phyloP scores from a whole-genome alignment of 2,888 invertebrate species.

The Ceramica pisi region DNA sequence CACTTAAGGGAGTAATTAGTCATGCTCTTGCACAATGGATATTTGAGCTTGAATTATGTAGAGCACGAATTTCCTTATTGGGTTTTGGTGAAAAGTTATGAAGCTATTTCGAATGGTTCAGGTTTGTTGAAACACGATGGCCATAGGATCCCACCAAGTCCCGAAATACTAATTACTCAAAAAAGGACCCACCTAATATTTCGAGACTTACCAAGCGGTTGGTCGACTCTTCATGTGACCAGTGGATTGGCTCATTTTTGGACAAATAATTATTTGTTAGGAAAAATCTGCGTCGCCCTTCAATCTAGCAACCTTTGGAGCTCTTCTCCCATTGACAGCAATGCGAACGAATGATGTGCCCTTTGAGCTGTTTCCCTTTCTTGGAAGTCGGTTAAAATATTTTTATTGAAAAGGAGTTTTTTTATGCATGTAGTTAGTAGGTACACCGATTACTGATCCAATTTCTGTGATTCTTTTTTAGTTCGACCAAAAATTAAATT shows the following conservation, averaged over 20 bases:
- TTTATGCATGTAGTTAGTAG: too few species aligned
- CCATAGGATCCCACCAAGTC: too few species aligned
- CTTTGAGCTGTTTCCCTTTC: too few species aligned
- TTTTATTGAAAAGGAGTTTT: too few species aligned
- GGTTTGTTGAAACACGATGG: background rate
- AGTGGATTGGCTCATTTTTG: background rate
- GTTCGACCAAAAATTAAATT: too few species aligned
- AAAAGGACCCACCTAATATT: background rate
- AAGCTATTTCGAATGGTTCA: background rate
- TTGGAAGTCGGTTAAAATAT: too few species aligned
- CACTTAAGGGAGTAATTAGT: slow-evolving; percentile 45
- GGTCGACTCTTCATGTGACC: background rate
- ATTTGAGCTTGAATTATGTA: slow-evolving; percentile 20
- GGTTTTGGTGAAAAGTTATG: slow-evolving; percentile 2
- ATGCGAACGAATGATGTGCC: too few species aligned
- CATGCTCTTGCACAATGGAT: slow-evolving; percentile 21
- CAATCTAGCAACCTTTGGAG: background rate
- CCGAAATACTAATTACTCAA: too few species aligned
- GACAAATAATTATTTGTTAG: too few species aligned
- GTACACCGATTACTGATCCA: too few species aligned
- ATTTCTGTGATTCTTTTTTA: too few species aligned
- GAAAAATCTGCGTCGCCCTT: background rate
- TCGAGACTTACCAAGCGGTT: background rate
- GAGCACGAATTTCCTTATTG: slow-evolving; percentile 23
- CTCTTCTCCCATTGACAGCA: background rate